Base-by-base conservation (phyloP, 37 sponge, comb jelly and placozoan species). In the Oscarella lobularis region DNA sequence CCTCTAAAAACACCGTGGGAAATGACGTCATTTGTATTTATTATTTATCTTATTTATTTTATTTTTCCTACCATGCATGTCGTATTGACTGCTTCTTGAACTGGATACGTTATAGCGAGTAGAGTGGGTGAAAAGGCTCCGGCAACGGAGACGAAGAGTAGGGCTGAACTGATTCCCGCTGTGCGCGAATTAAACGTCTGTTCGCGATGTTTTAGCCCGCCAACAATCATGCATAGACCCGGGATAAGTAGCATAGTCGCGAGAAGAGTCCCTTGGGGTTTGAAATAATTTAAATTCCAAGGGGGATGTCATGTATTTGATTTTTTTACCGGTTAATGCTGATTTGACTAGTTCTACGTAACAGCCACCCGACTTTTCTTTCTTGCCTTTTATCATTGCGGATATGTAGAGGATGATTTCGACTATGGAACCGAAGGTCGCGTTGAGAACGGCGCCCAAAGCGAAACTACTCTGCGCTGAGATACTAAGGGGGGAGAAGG, bases 101-200 rank as follows among this genome's bases (percentile, higher is more conserved):
- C 9, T 27, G 60, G 60, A 31, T 38, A 78, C 5, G 79, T 71
- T 38, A 40, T 69, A 3, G 70, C 35, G 33, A 78, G 72, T 2
- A 78, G 38, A 2, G 79, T 78, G 3, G 79, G 79, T 2, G 79
- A 68, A 74, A 71, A 78, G 3, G 71, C 71, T 4, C 79, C 79
- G 2, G 71, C 79, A 33, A 78, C 71, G 3, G 79, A 78, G 30
- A 78, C 79, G 27, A 78, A 78, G 4, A 78, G 79, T 9, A 78
- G 79, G 2, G 79, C 36, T 35, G 79, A 78, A 39, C 79, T 78
- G 29, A 78, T 71, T n/a, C 79, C 79, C 37, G 79, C 79, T 38
- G 79, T 40, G 4, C 79, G 70, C 3, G 33, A 66, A 72, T 78
- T 78, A 71, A 78, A 78, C 9, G 35, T 78, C 29, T 78, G 79